These are phyloP conservation scores for Morpho achilles DNA, from an alignment of 2,888 invertebrate genomes.

Conservation along the genomic window DNA sequence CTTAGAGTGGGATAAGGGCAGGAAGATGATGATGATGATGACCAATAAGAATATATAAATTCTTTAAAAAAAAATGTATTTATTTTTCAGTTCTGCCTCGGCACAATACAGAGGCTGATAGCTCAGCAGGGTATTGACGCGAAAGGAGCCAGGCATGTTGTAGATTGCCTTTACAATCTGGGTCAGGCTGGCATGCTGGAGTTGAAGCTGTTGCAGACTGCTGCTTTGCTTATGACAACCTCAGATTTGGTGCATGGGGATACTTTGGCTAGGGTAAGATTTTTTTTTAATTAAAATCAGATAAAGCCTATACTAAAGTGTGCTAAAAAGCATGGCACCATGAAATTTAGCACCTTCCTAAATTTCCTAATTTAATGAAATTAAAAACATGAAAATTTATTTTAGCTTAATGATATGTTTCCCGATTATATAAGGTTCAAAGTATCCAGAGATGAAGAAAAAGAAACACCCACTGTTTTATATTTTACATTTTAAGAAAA, in stretches of 20 bases:
- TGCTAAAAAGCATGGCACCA: too few relatives aligned
- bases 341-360: too few relatives aligned
- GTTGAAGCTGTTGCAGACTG: slow-evolving; percentile 96
- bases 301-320: too few relatives aligned
- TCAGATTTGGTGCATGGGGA: slow-evolving; percentile 97
- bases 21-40: too few relatives aligned
- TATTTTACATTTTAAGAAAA: too few relatives aligned
- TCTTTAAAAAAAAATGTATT: neutral
- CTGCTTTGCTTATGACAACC: slow-evolving; percentile 96
- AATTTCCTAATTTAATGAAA: neutral
- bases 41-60: too few relatives aligned
- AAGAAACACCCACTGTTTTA: too few relatives aligned
- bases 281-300: neutral
- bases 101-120: slow-evolving; percentile 95
- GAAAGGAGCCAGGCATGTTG: slow-evolving; percentile 95
- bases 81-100: slow-evolving; percentile 88
- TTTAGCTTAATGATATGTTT: too few relatives aligned
- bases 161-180: slow-evolving; percentile 94
- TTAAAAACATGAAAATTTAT: neutral
- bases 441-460: too few relatives aligned
- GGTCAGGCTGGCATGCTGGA: slow-evolving; percentile 97
- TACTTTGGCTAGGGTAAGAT: slow-evolving; percentile 91
- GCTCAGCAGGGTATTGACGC: slow-evolving; percentile 93
- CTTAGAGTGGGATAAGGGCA: too few relatives aligned
- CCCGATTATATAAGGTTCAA: too few relatives aligned